Base-by-base conservation (phyloP, 2,888 invertebrate species). In the Erebia aethiops region DNA sequence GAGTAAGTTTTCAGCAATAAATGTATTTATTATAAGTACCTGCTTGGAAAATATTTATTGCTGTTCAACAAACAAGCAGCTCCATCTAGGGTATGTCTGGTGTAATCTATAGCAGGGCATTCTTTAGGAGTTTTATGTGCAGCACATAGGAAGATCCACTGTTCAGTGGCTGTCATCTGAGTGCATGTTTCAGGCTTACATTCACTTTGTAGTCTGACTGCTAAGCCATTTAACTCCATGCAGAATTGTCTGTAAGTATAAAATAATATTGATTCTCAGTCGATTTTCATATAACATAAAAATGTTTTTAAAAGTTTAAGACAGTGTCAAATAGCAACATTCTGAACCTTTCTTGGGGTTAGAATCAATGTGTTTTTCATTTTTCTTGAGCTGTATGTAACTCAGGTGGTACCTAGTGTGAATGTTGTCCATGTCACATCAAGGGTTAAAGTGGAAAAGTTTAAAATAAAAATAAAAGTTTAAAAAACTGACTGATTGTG, bases 111-210 rank as follows among this genome's bases (percentile, higher is more conserved):
- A 68, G 99, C 99, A 71, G 99, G 98, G 90, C 99, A 99, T 95
- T 99, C 99, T 91, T 99, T 99, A 56, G 99, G 99, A 75, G 99
- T 99, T 95, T 99, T 99, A 89, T 99, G 99, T 57, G 99, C 99
- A 71, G 99, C 99, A 94, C 99, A 99, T 68, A 99, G 94, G 90
- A 99, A 99, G 90, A 99, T 99, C 99, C 99, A 99, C 85, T 99
- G 99, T 90, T 99, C 99, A 43, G 99, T 99, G 46, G 99, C 99
- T 60, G 99, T 99, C 99, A 99, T 99, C 93, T 99, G 99, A 74
- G 97, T 98, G 89, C 99, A 99, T 26, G 97, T 98, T 82, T 98
- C 98, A 54, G 99, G 99, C 84, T 98, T 97, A 88, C 99, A 99
- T 89, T 99, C 99, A 77, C 96, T 96, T 94, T 99, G 99, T 76